Conservation (phyloP, 2,113 vertebrate species). For the Pungitius pungitius region DNA sequence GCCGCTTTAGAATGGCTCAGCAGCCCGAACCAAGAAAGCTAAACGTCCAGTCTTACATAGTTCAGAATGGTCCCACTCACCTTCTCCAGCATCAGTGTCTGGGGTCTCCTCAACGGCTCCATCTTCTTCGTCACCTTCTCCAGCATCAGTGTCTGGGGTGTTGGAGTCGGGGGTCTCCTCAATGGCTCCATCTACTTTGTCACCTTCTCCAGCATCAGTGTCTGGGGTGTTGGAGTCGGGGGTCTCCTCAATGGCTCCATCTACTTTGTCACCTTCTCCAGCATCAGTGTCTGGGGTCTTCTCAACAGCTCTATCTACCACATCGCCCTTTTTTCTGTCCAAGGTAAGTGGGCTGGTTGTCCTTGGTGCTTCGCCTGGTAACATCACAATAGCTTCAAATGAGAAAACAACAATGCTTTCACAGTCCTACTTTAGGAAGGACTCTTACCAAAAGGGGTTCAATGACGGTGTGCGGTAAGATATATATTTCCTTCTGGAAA, state of each 20-base stretch:
- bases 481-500: not conserved
- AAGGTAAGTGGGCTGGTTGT: accelerated
- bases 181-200: not conserved
- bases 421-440: not conserved
- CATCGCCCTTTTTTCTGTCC: accelerated
- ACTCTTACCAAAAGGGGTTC: not conserved
- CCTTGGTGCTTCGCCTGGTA: not conserved
- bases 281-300: too few relatives aligned
- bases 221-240: accelerated
- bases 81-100: not conserved
- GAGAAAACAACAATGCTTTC: not conserved
- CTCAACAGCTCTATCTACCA: too few relatives aligned
- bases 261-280: too few relatives aligned
- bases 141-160: accelerated
- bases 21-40: not conserved
- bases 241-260: accelerated
- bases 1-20: accelerated
- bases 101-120: accelerated
- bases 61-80: slow-evolving; percentile 1
- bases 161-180: accelerated
- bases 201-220: not conserved
- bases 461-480: not conserved
- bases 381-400: not conserved
- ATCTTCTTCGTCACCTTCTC: not conserved
- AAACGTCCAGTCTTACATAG: not conserved